These are phyloP conservation scores for Aporophyla nigra DNA, from an alignment of 2,888 invertebrate genomes.

Conservation along the genomic window DNA sequence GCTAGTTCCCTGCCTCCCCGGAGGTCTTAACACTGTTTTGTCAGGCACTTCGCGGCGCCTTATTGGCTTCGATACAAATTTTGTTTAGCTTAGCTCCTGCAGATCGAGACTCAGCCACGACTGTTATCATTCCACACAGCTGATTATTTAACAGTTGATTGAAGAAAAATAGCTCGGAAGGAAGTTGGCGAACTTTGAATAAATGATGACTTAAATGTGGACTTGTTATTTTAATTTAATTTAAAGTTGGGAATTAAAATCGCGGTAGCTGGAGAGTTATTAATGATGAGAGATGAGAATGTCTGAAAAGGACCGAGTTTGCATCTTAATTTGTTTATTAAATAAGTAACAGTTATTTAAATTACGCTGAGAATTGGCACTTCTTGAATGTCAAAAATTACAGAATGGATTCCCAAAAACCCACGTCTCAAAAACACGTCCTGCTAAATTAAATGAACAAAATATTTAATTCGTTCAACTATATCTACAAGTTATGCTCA, in stretches of 20 bases:
- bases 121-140: slow-evolving; percentile 41
- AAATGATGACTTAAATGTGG: slow-evolving; percentile 20
- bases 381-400: too few species aligned
- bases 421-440: too few species aligned
- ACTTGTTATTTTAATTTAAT: slow-evolving; percentile 41
- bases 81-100: slow-evolving; percentile 71
- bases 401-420: not conserved
- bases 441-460: too few species aligned
- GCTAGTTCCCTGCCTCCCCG: slow-evolving; percentile 50
- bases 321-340: not conserved
- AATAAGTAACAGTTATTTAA: not conserved
- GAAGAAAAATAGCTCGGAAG: slow-evolving; percentile 44
- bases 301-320: not conserved
- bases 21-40: slow-evolving; percentile 79
- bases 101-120: slow-evolving; percentile 49
- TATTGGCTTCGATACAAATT: slow-evolving; percentile 76
- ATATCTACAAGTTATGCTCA: not conserved
- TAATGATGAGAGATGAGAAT: not conserved
- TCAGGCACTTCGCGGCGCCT: slow-evolving; percentile 75
- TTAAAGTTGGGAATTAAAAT: slow-evolving; percentile 40
- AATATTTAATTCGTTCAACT: not conserved
- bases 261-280: not conserved
- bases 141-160: slow-evolving; percentile 55
- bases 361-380: not conserved
- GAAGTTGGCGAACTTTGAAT: slow-evolving; percentile 40